Evolutionary conservation across 2,113 vertebrate genomes (phyloP).

Genomic region (Dissostichus mawsoni): DNA sequence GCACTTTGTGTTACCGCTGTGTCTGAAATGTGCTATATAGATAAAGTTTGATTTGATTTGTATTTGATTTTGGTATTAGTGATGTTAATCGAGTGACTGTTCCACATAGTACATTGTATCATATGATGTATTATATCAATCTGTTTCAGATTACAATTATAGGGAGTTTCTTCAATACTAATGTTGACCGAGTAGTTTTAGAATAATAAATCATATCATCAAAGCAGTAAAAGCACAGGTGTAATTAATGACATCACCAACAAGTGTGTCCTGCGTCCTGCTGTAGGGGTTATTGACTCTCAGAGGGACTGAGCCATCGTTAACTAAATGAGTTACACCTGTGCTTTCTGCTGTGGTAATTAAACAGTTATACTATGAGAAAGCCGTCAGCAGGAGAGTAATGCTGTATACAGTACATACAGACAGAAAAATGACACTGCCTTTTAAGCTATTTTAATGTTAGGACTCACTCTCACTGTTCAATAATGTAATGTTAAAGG

Average conservation of each 20-base stretch:
- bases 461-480: background rate
- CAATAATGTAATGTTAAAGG: background rate
- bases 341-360: background rate
- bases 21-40: no score
- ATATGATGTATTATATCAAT: background rate
- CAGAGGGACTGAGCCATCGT: background rate
- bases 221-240: background rate
- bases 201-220: no score
- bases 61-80: no score
- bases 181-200: background rate
- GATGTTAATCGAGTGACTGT: no score
- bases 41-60: no score
- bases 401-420: background rate
- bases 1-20: no score
- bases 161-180: background rate
- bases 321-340: background rate
- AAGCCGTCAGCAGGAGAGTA: background rate
- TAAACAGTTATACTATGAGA: background rate
- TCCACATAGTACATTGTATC: background rate
- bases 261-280: background rate
- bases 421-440: background rate
- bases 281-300: background rate
- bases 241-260: background rate
- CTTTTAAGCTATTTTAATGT: background rate
- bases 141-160: background rate